Percentiles rank a stretch among this genome's conserved stretches.
Evolutionary conservation across 2,113 vertebrate genomes (phyloP).

Genomic region (Triplophysa rosa): DNA sequence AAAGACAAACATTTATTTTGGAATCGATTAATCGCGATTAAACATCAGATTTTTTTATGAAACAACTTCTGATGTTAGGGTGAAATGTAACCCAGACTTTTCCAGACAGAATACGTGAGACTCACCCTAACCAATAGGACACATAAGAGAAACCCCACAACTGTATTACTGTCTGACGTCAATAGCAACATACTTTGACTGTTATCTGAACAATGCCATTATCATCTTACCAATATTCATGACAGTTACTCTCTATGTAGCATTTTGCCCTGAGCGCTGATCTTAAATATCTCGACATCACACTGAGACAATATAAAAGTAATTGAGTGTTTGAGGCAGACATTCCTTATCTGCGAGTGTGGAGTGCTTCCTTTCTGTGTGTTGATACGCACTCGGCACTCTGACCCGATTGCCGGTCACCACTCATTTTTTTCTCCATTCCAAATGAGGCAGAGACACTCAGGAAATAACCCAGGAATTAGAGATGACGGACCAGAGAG

Average conservation of each 20-base stretch:
- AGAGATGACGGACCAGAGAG: constrained; percentile 64
- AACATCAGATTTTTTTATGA: too few relatives aligned
- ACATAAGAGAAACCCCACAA: not conserved
- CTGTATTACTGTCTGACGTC: not conserved
- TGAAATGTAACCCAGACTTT: not conserved
- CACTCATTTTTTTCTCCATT: constrained; percentile 58
- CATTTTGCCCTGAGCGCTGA: constrained; percentile 14
- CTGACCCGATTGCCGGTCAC: constrained; percentile 66
- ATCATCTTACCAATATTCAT: not conserved
- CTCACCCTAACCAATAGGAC: not conserved
- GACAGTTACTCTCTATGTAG: not conserved
- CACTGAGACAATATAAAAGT: constrained; percentile 40
- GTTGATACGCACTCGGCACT: constrained; percentile 73
- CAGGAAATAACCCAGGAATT: constrained; percentile 77
- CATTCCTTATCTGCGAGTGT: constrained; percentile 36
- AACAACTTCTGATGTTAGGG: too few relatives aligned
- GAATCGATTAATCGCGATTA: too few relatives aligned
- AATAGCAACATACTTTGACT: not conserved
- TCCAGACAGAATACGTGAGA: not conserved
- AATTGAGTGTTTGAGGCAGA: constrained; percentile 41
- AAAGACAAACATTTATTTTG: too few relatives aligned
- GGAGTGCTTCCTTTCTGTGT: constrained; percentile 65
- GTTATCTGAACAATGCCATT: constrained; percentile 5
- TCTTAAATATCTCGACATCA: constrained; percentile 14
- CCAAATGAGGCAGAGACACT: constrained; percentile 65